A percentile compares a stretch with the other conserved stretches of the same genome.
phyloP scores from a whole-genome alignment of 92 coral and sea anemone species.

The Porites rus region DNA sequence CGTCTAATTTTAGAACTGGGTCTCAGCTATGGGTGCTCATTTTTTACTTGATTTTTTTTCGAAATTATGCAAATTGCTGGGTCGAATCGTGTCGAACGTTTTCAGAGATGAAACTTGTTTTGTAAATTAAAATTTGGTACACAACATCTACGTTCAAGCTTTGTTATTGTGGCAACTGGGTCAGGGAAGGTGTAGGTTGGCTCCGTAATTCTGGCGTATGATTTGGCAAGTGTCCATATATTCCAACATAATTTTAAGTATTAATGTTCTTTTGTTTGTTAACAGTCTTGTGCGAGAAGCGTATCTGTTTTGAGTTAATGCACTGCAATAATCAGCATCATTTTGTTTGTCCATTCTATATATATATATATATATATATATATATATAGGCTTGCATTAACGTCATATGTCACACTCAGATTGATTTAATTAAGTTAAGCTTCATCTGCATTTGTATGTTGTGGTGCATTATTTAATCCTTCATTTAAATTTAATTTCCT shows the following conservation, averaged over 20 bases:
- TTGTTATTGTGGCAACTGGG: neutral
- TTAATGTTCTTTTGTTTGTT: neutral
- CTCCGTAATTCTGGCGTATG: neutral
- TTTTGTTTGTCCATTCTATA: too few species aligned
- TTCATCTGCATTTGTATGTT: too few species aligned
- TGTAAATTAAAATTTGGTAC: too few species aligned
- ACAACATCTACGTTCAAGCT: too few species aligned
- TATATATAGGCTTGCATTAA: too few species aligned
- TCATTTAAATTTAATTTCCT: too few species aligned
- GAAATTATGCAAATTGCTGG: neutral
- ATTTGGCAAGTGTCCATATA: conserved; percentile 2
- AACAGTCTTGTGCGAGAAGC: neutral
- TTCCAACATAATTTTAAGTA: neutral
- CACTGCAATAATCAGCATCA: neutral
- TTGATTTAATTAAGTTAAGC: too few species aligned
- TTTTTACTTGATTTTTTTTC: neutral
- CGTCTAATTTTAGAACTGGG: neutral
- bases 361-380: too few species aligned
- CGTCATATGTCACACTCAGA: too few species aligned
- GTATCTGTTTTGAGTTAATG: neutral
- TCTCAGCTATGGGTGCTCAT: neutral
- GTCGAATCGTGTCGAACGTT: neutral
- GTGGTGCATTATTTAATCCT: too few species aligned
- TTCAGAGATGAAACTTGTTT: too few species aligned
- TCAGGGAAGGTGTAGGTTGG: too few species aligned